Evolutionary conservation across 1,140 invertebrate genomes (phyloP), one percentile per base, ranked within the genome.

Genomic region (Rhysida immarginata): DNA sequence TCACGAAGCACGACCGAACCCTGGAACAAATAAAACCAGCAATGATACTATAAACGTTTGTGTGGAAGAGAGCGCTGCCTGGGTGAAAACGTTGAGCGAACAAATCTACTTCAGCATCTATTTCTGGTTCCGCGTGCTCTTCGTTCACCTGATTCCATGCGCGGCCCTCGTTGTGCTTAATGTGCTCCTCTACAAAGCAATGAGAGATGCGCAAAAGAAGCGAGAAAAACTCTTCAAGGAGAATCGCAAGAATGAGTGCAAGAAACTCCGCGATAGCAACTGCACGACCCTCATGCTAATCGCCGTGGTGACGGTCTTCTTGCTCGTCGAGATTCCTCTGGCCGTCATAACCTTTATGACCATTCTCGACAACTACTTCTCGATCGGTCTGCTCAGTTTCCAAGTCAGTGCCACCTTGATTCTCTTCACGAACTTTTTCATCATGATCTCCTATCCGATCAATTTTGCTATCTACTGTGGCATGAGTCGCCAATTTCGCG

Each of bases 381-480:
- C 76, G 0, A 63, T 66, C 29, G 35, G 44, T 2, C 79, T 87
- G 59, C 68, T 89, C 0, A 79, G 90, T 67, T 90, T 90, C 62
- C 69, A 80, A 52, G 77, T 88, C 42, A 83, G 86, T 16, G 89
- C 90, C 67, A 78, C 84, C 8, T 78, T 88, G 56, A 84, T 95
- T 45, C 71, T 94, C 20, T 79, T 93, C 61, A 89, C 85, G 0
- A 92, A 92, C 72, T 89, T 95, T 71, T 86, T 89, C 68, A 87
- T 96, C 59, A 84, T 90, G 44, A 75, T 91, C 5, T 87, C 84
- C 20, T 95, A 94, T 69, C 90, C 90, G 0, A 83, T 94, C 54
- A 93, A 95, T 70, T 96, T 96, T 65, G 89, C 88, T 53, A 94
- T 96, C 58, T 96, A 96, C 67, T 95, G 90, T 67, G 88, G 88